Conservation (phyloP, 2,113 vertebrate species). For the Mola mola region DNA sequence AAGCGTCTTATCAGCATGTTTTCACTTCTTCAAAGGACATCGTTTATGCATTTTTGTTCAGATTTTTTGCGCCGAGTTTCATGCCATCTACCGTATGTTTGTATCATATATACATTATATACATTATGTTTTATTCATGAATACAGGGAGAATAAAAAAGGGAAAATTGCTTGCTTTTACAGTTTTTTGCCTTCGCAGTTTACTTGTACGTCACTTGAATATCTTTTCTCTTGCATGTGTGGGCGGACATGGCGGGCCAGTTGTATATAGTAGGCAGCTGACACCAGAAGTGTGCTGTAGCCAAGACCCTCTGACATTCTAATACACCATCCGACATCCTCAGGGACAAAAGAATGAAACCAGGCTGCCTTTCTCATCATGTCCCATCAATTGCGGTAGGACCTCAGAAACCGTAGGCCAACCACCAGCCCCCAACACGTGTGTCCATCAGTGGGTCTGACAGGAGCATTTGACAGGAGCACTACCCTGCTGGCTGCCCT, state of each 20-base stretch:
- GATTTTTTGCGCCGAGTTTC: slow-evolving; percentile 7
- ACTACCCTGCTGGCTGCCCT: slow-evolving; percentile 69
- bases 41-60: slow-evolving; percentile 32
- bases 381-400: slow-evolving; percentile 69
- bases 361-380: slow-evolving; percentile 57
- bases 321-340: slow-evolving; percentile 75
- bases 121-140: slow-evolving; percentile 55
- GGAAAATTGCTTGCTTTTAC: slow-evolving; percentile 3
- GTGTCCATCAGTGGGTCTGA: slow-evolving; percentile 77
- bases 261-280: slow-evolving; percentile 59
- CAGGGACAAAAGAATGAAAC: slow-evolving; percentile 72
- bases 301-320: slow-evolving; percentile 66
- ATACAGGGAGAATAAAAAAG: background rate
- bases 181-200: background rate
- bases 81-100: slow-evolving; percentile 15
- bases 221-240: slow-evolving; percentile 24
- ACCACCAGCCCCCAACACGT: slow-evolving; percentile 64
- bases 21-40: slow-evolving; percentile 30
- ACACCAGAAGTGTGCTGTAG: slow-evolving; percentile 78
- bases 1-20: slow-evolving; percentile 44
- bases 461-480: slow-evolving; percentile 78
- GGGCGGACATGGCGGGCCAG: slow-evolving; percentile 25
- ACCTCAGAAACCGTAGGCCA: slow-evolving; percentile 57
- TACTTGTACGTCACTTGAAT: slow-evolving; percentile 9
- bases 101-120: slow-evolving; percentile 7